Evolutionary conservation across 2,797 vertebrate species (phyloP), one percentile per base, ranked within the genome.

Genomic region (Artibeus jamaicensis): DNA sequence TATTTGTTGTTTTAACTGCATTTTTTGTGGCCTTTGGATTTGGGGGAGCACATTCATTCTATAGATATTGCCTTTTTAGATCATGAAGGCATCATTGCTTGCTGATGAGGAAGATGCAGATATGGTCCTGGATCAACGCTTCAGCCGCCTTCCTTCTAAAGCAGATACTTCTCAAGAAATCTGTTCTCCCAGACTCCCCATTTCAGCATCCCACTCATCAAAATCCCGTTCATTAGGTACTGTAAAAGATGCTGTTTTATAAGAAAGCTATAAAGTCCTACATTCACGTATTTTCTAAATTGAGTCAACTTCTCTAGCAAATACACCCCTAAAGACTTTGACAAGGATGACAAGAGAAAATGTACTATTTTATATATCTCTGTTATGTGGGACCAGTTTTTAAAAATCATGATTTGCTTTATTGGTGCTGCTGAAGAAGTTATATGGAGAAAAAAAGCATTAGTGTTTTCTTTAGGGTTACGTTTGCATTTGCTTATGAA

Each of bases 21-120:
- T 92, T 93, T 87, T 86, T 83, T 79, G 9, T 73, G 57, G 32
- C 34, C 32, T 95, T 96, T 91, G 16, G 37, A 65, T 86, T 95
- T 26, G 42, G 16, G 19, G 55, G 91, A 15, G 71, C 7, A 85
- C 48, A 34, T 84, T 95, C 86, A 97, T n/a, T 57, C 89, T 96
- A 2, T 94, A 92, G 84, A 46, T 96, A 32, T 73, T 86, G 6
- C 96, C 8, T 71, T 68, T 87, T 84, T 97, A 99, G 99, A 99
- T 99, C 94, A 99, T 99, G 99, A 99, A 99, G 98, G 99, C 99
- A 1, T 99, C 99, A 39, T 98, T 99, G 96, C 99, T 99, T 78
- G 98, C 98, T 4, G 99, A 99, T 76, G 99, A 99, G 1, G 99
- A 99, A 0, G 99, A 99, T 19, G 94, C 97, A 8, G 99, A 99